Base-by-base conservation (phyloP, 2,888 invertebrate species). In the Neocrepidodera transversa region DNA sequence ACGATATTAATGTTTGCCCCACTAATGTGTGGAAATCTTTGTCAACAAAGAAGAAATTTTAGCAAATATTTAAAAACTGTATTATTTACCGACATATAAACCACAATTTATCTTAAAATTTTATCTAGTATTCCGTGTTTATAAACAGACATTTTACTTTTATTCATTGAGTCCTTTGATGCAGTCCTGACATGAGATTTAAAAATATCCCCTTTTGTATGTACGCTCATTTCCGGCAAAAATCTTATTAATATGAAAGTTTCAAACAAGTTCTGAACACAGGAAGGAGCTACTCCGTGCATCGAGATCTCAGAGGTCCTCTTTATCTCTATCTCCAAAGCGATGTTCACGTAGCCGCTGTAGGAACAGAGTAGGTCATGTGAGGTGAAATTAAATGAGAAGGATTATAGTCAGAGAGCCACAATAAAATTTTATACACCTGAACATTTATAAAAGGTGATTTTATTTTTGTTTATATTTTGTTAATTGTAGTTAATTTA, bases 271-370 rank as follows among this genome's bases (percentile, higher is more conserved):
- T 45, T 45, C 13, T 16, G 45, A 26, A 38, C 3, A n/a, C 1
- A 4, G 8, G 17, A 17, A 16, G 13, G 10, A 11, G 45, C 23
- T 3, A 23, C 17, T 18, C 18, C 10, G 17, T 18, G 17, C 18
- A n/a, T 14, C 43, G 32, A 6, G 36, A n/a, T 50, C 50, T 50
- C 50, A 36, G 32, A 50, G 50, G 50, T 50, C 50, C 50, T 50
- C 50, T 50, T 50, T 50, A 38, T 50, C 36, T 50, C 36, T 35
- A 50, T 50, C 50, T 50, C 50, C 50, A 26, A 47, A 28, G 30
- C 26, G 30, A 47, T 50, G 50, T 17, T 38, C 36, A 18, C 38
- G 50, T 30, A 50, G 36, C 36, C 36, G 50, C 35, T 50, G 8
- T 16, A 35, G 36, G 50, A 26, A n/a, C n/a, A n/a, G n/a, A 23